Base-by-base conservation (phyloP, 2,888 invertebrate genomes). In the Macroteleia sp. region DNA sequence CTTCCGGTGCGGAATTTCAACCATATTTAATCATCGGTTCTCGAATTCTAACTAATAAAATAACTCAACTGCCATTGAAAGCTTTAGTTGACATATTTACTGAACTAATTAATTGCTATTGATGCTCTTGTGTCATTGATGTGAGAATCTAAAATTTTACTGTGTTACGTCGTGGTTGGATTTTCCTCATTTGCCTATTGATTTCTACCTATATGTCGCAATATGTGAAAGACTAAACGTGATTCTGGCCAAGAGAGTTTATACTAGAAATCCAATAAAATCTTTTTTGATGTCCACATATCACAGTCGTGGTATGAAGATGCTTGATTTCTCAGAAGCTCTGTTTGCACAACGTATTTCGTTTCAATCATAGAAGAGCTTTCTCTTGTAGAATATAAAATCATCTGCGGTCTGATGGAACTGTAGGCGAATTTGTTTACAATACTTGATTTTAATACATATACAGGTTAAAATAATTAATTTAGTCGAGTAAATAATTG, bases 71-170 rank as follows among this genome's bases (percentile, higher is more conserved):
- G 73, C 74, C 71, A 70, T 59, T 66, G 80, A 76, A 77, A 67
- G 73, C 32, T 57, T 44, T 20, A 14, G 42, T 30, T 25, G 32
- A 41, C 61, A 61, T 75, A 82, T 83, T 86, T 83, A 79, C 83
- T 48, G 80, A 80, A 50, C 84, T 86, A 88, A 88, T 87, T 87
- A 88, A 88, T 86, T 87, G 84, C 83, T 84, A 85, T 86, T 86
- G 85, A 86, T 87, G 84, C 83, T 76, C 79, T 85, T 84, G 82
- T 87, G 84, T 78, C 81, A 83, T 83, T 81, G 83, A 84, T 82
- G 81, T 48, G 81, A 83, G 66, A 50, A 64, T 52, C 50, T 14
- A 25, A 48, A 70, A 71, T 71, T 50, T 79, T 52, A 61, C 48
- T 16, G 34, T 42, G 66, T 66, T 56, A 56, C 56, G 36, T 34